Percentiles rank a stretch among this genome's conserved stretches.
Conservation (phyloP, 2,113 vertebrate genomes). For the Peromyscus polionotus region DNA sequence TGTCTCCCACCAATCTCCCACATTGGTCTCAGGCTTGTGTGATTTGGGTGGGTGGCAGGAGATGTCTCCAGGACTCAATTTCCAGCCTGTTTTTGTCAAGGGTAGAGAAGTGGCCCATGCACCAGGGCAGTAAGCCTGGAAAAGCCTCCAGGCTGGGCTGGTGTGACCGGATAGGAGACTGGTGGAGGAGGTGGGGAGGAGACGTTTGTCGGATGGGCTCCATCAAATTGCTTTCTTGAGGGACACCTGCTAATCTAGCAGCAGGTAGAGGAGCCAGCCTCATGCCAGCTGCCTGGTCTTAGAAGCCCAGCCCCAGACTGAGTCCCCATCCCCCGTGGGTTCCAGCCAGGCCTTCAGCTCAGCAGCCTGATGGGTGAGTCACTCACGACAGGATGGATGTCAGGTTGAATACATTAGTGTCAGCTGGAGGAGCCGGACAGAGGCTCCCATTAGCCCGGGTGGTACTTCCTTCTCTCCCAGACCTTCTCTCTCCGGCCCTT, state of each 20-base stretch:
- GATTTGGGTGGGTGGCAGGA: not conserved
- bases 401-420: constrained; percentile 75
- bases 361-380: not conserved
- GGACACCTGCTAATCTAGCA: not conserved
- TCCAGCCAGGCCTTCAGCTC: not conserved
- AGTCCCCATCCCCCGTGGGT: not conserved
- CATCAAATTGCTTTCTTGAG: not conserved
- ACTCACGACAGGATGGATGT: constrained; percentile 47
- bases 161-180: not conserved
- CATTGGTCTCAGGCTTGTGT: not conserved
- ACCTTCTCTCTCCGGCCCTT: not conserved
- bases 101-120: not conserved
- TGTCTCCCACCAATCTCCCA: not conserved
- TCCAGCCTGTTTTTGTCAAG: not conserved
- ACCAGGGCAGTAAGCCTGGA: not conserved
- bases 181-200: not conserved
- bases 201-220: not conserved
- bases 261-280: not conserved
- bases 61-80: not conserved
- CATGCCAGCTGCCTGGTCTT: not conserved
- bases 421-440: constrained; percentile 55
- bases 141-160: not conserved
- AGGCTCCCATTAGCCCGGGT: constrained; percentile 49
- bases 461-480: not conserved
- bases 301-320: not conserved